Percentiles rank a stretch among this genome's conserved stretches.
phyloP scores from a whole-genome alignment of 2,797 vertebrate genomes.

The Harpagifer antarcticus region DNA sequence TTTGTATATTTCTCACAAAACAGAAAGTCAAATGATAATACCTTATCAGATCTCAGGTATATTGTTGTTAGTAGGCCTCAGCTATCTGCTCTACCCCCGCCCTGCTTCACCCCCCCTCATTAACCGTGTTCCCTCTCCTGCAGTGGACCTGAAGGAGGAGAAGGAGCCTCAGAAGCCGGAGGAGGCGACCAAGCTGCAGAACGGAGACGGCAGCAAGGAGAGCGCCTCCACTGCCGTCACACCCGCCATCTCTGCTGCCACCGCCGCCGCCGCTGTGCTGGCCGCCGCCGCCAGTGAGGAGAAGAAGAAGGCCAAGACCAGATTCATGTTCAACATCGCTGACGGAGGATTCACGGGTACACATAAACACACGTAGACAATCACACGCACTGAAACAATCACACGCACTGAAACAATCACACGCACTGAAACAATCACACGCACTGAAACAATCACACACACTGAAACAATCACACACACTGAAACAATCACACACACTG shows the following conservation, averaged over 20 bases:
- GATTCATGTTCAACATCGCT: conserved; percentile 99
- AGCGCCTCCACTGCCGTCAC: background rate
- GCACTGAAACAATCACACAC: too few relatives aligned
- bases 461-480: background rate
- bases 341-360: conserved; percentile 98
- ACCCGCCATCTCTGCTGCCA: accelerated
- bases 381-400: background rate
- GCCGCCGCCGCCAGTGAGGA: conserved; percentile 82
- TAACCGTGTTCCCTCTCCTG: accelerated
- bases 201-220: conserved; percentile 92
- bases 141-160: conserved; percentile 86
- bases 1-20: background rate
- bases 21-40: background rate
- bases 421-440: background rate
- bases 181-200: conserved; percentile 91
- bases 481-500: accelerated
- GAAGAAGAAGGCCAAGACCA: conserved; percentile 93
- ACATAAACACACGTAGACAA: background rate
- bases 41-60: background rate
- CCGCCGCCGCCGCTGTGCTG: accelerated
- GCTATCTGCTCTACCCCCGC: too few relatives aligned
- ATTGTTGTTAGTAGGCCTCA: background rate
- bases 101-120: background rate
- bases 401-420: background rate
- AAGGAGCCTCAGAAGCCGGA: conserved; percentile 86